Conservation (phyloP, 2,888 invertebrate genomes). For the Hirtodrosophila trivittata region DNA sequence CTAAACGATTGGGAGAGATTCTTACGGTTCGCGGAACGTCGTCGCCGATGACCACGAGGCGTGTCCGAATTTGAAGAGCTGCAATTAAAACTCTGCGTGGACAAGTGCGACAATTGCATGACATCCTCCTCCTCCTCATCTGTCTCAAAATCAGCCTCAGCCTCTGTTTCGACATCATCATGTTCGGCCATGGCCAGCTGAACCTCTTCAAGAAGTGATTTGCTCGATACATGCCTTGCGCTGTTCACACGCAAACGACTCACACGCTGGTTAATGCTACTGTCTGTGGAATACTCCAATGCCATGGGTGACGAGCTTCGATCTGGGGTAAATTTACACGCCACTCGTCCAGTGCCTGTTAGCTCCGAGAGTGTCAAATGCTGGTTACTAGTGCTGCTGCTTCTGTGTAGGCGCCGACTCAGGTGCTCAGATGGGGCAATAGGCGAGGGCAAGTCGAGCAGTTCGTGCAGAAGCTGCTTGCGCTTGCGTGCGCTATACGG, state of each 20-base stretch:
- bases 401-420: slow-evolving; percentile 36
- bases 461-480: slow-evolving; percentile 63
- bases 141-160: slow-evolving; percentile 12
- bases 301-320: slow-evolving; percentile 72
- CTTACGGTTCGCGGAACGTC: slow-evolving; percentile 81
- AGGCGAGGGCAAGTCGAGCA: slow-evolving; percentile 70
- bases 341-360: slow-evolving; percentile 22
- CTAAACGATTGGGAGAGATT: slow-evolving; percentile 83
- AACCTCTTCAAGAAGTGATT: slow-evolving; percentile 22
- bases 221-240: slow-evolving; percentile 23
- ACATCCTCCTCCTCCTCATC: slow-evolving; percentile 66
- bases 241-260: slow-evolving; percentile 75
- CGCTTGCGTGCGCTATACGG: slow-evolving; percentile 48
- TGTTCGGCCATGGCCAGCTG: slow-evolving; percentile 25
- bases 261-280: slow-evolving; percentile 75
- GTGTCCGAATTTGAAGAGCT: slow-evolving; percentile 80
- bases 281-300: slow-evolving; percentile 72
- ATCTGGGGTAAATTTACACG: slow-evolving; percentile 77
- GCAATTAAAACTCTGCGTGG: slow-evolving; percentile 70
- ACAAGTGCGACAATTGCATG: slow-evolving; percentile 81
- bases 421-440: slow-evolving; percentile 71
- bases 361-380: slow-evolving; percentile 58
- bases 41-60: slow-evolving; percentile 78
- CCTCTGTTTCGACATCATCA: slow-evolving; percentile 31
- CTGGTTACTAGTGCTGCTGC: slow-evolving; percentile 31